Percentiles rank a stretch among this genome's conserved stretches.
Conservation (phyloP, 2,797 vertebrate genomes). For the Tinamus major region DNA sequence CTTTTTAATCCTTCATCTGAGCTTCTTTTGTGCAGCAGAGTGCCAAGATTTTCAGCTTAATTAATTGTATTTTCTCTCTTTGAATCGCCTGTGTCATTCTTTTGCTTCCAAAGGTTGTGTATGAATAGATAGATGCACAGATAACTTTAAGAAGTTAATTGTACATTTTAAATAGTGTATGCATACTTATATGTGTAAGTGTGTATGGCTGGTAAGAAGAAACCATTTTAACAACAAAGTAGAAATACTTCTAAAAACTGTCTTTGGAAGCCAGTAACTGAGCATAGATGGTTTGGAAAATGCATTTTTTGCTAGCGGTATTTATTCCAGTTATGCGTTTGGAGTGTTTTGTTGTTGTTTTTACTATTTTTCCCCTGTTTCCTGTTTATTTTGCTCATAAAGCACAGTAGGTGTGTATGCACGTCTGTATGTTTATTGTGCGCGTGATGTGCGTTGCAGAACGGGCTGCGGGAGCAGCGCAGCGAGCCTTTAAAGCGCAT, state of each 20-base stretch:
- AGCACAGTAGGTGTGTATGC: neutral
- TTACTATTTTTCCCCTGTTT: conserved; percentile 49
- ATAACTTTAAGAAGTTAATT: neutral
- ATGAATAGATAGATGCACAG: neutral
- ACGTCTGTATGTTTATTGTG: conserved; percentile 46
- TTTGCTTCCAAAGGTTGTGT: neutral
- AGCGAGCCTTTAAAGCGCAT: neutral
- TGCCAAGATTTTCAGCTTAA: neutral
- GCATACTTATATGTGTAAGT: neutral
- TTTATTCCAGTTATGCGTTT: neutral
- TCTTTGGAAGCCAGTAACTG: neutral
- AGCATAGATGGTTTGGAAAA: neutral
- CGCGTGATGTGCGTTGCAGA: conserved; percentile 22
- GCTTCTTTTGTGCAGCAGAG: neutral
- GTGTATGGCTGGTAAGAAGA: neutral
- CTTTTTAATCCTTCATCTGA: neutral
- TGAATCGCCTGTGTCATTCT: neutral
- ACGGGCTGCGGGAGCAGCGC: conserved; percentile 52
- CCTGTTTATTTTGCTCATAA: conserved; percentile 47
- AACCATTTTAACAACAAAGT: neutral
- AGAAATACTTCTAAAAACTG: neutral
- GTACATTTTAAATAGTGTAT: neutral
- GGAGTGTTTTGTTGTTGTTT: neutral
- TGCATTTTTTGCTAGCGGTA: neutral
- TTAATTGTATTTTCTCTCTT: neutral